Evolutionary conservation across 2,113 vertebrate genomes (phyloP).

Genomic region (Phoxinus phoxinus): DNA sequence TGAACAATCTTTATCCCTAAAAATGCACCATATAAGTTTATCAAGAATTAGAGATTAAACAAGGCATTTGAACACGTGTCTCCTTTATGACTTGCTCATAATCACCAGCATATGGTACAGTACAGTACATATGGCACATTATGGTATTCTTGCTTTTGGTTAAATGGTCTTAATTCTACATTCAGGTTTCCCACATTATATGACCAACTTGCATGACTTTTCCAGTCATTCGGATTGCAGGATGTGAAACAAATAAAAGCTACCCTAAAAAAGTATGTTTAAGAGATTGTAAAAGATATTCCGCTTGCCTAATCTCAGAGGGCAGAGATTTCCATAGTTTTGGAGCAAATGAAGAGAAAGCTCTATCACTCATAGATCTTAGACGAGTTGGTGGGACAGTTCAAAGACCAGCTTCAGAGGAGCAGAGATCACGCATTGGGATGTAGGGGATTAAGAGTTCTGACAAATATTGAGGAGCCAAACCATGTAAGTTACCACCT

Average conservation of each 20-base stretch:
- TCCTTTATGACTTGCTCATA: not conserved
- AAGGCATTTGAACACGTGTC: not conserved
- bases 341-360: too few relatives aligned
- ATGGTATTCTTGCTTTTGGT: not conserved
- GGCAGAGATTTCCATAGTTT: too few relatives aligned
- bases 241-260: not conserved
- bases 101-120: not conserved
- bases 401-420: too few relatives aligned
- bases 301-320: too few relatives aligned
- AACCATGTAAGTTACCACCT: too few relatives aligned
- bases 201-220: conserved; percentile 21
- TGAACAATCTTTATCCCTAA: not conserved
- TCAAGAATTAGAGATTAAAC: not conserved
- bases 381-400: too few relatives aligned
- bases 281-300: too few relatives aligned
- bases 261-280: too few relatives aligned
- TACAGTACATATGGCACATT: not conserved
- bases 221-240: not conserved
- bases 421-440: too few relatives aligned
- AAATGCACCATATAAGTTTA: not conserved
- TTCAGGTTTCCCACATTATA: not conserved
- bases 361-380: too few relatives aligned
- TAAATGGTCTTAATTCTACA: not conserved
- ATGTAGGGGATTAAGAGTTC: too few relatives aligned
- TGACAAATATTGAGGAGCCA: too few relatives aligned